Conservation (phyloP, 2,113 vertebrate species). For the Oceanodroma tethys region DNA sequence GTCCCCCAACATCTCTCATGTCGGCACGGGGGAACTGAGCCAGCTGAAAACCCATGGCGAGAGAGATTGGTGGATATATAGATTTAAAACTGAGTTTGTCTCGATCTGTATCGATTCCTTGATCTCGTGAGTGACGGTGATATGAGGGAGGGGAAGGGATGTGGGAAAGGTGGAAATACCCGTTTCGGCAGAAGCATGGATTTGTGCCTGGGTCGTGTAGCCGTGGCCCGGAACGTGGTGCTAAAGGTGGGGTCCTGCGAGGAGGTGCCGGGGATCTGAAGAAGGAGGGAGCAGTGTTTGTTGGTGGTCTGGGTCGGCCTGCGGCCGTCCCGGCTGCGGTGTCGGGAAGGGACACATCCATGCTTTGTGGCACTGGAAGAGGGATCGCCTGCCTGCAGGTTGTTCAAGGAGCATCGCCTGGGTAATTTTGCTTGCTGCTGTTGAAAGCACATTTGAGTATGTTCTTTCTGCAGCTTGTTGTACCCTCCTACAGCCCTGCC, state of each 20-base stretch:
- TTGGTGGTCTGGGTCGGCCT: background rate
- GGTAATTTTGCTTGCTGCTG: background rate
- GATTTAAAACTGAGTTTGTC: background rate
- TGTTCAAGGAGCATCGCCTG: background rate
- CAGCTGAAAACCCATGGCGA: background rate
- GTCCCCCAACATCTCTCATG: background rate
- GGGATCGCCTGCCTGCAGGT: background rate
- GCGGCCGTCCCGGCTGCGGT: fast-evolving
- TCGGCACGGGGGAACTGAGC: background rate
- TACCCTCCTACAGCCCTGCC: background rate
- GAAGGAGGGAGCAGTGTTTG: background rate
- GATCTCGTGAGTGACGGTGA: background rate
- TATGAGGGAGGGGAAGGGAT: fast-evolving
- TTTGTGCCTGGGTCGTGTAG: background rate
- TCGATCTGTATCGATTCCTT: fast-evolving
- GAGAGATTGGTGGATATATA: background rate
- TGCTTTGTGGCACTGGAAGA: background rate
- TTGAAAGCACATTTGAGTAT: background rate
- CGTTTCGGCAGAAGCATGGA: fast-evolving
- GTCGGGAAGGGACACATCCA: background rate
- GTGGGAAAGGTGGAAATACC: background rate
- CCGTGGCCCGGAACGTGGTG: fast-evolving
- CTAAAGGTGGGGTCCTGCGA: background rate
- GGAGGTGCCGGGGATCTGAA: background rate
- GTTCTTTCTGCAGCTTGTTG: background rate